Evolutionary conservation across 30 jellyfish, hydroid and myxozoan species (phyloP).

Genomic region (Euphysa ruthae): DNA sequence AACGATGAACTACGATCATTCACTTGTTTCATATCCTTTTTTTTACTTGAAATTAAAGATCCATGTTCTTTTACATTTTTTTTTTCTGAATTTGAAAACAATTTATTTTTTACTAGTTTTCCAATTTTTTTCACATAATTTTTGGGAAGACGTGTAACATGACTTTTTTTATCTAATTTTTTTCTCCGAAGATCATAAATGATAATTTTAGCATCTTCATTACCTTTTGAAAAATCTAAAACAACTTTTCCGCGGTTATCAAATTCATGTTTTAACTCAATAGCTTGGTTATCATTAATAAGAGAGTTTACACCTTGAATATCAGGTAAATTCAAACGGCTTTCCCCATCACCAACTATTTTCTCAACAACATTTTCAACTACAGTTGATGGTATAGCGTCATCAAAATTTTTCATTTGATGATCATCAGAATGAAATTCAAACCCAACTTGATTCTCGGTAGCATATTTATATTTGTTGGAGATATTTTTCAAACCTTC

Average conservation of each 20-base stretch:
- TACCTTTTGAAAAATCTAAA: conserved; percentile 84
- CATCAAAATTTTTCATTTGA: neutral
- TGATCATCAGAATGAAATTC: conserved; percentile 14
- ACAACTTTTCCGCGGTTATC: conserved; percentile 70
- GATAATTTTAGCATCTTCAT: conserved; percentile 72
- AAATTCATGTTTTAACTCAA: conserved; percentile 58
- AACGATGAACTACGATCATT: too few relatives aligned
- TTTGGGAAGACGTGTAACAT: too few relatives aligned
- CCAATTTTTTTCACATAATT: too few relatives aligned
- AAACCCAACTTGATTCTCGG: conserved; percentile 18
- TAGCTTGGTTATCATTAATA: conserved; percentile 64
- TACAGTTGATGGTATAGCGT: neutral
- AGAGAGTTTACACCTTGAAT: conserved; percentile 10
- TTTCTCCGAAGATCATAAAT: conserved; percentile 38
- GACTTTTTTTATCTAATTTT: neutral
- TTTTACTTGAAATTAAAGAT: neutral
- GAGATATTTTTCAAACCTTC: neutral
- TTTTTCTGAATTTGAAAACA: neutral
- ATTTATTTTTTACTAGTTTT: neutral
- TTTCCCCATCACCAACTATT: conserved; percentile 21
- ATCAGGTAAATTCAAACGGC: neutral
- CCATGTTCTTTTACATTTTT: neutral
- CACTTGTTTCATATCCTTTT: neutral
- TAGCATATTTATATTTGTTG: conserved; percentile 1
- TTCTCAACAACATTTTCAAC: conserved; percentile 5